Evolutionary conservation across 1,140 invertebrate species (phyloP).

Genomic region (Aphelinus certus): DNA sequence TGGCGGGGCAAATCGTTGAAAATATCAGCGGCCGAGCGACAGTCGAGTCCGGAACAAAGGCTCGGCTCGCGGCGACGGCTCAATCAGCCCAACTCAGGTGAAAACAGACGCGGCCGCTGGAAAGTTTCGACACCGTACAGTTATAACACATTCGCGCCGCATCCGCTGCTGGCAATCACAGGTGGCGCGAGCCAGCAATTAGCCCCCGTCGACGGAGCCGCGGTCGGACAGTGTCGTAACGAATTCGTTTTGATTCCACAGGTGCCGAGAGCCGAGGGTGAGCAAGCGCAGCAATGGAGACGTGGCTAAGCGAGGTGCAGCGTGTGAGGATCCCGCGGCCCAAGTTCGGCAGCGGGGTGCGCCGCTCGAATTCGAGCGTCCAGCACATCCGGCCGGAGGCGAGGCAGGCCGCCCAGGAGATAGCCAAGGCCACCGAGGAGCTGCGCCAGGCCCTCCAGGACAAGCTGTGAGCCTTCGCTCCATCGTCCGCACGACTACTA

Average conservation of each 20-base stretch:
- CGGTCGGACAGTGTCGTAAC: background rate
- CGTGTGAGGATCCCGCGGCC: constrained; percentile 82
- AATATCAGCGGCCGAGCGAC: too few species aligned
- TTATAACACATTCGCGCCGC: too few species aligned
- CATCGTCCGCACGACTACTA: too few species aligned
- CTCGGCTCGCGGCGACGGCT: too few species aligned
- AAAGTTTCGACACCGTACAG: too few species aligned
- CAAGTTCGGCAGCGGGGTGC: constrained; percentile 76
- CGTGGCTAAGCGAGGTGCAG: constrained; percentile 84
- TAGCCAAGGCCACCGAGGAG: constrained; percentile 78
- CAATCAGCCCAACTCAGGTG: too few species aligned
- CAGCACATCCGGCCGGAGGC: constrained; percentile 51
- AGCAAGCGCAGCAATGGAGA: constrained; percentile 72
- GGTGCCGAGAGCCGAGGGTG: background rate
- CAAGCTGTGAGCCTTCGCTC: constrained; percentile 70
- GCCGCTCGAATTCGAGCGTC: constrained; percentile 58
- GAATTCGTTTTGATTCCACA: background rate
- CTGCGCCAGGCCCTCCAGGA: constrained; percentile 76
- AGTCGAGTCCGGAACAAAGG: too few species aligned
- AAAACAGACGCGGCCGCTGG: too few species aligned
- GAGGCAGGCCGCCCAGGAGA: constrained; percentile 63
- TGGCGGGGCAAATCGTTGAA: too few species aligned
- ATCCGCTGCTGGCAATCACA: too few species aligned
- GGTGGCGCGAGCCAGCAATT: too few species aligned
- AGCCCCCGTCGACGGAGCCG: too few species aligned